A percentile compares a stretch with the other conserved stretches of the same genome.
Evolutionary conservation across 1,140 invertebrate species (phyloP).

Genomic region (Drosophila mojavensis): DNA sequence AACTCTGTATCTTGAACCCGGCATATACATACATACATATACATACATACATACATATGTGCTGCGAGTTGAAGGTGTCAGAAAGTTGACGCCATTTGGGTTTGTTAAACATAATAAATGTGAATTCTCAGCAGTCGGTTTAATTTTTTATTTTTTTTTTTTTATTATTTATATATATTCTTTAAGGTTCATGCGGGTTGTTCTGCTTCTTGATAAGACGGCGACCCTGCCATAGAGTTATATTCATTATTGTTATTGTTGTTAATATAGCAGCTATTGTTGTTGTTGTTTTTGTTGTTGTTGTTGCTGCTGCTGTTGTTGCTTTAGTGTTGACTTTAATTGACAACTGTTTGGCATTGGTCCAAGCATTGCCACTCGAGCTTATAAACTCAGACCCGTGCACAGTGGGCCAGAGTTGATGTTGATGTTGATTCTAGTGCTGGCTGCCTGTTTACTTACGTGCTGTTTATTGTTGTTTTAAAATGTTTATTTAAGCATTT

Average conservation of each 20-base stretch:
- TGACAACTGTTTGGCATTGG: slow-evolving; percentile 64
- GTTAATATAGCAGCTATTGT: slow-evolving; percentile 38
- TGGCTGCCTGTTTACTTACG: slow-evolving; percentile 38
- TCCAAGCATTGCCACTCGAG: slow-evolving; percentile 18
- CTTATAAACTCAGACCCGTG: slow-evolving; percentile 10
- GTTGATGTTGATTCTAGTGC: slow-evolving; percentile 6
- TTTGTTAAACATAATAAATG: slow-evolving; percentile 82
- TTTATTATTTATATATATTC: not conserved
- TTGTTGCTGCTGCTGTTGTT: slow-evolving; percentile 43
- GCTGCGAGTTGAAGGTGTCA: slow-evolving; percentile 69
- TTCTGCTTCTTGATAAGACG: slow-evolving; percentile 45
- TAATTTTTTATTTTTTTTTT: slow-evolving; percentile 21
- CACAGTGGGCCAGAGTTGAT: slow-evolving; percentile 46
- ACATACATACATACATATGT: no score
- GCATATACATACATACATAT: not conserved
- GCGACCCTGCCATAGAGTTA: slow-evolving; percentile 39
- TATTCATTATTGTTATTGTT: slow-evolving; percentile 38
- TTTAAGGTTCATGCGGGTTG: slow-evolving; percentile 40
- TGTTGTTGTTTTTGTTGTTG: slow-evolving; percentile 38
- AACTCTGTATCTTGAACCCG: slow-evolving; percentile 26
- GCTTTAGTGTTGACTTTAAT: slow-evolving; percentile 71
- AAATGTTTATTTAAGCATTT: slow-evolving; percentile 78
- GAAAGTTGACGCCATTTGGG: slow-evolving; percentile 73
- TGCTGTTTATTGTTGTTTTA: slow-evolving; percentile 39
- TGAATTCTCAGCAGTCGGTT: slow-evolving; percentile 61